Conservation (phyloP, 2,797 vertebrate species). For the Tinamus major region DNA sequence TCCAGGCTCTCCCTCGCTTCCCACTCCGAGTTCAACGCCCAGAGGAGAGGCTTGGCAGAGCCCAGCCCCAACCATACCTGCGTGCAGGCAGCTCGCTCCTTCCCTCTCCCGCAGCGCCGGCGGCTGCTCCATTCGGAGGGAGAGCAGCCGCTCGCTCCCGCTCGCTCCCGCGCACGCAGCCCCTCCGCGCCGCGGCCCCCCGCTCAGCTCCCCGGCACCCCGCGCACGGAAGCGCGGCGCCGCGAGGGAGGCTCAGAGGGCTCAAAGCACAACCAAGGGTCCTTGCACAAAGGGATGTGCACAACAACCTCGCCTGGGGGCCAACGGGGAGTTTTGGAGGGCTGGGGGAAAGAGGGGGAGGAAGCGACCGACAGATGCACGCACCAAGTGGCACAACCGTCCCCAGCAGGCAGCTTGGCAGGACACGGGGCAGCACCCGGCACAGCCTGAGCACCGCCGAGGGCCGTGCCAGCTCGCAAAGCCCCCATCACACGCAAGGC, state of each 20-base stretch:
- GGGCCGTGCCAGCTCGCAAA: background rate
- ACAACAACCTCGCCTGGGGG: background rate
- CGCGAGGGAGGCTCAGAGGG: conserved; percentile 26
- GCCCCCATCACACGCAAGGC: too few species aligned
- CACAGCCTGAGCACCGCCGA: too few species aligned
- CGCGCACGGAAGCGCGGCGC: conserved; percentile 10
- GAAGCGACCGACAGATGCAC: too few species aligned
- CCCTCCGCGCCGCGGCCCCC: background rate
- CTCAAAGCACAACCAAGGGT: too few species aligned
- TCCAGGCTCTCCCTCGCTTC: background rate
- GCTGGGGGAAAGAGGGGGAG: background rate
- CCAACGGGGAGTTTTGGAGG: background rate
- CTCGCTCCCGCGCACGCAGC: background rate
- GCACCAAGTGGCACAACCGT: background rate
- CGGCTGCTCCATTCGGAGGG: background rate
- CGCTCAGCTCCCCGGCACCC: conserved; percentile 33
- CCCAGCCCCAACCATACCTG: background rate
- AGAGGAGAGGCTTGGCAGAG: background rate
- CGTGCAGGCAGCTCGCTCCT: background rate
- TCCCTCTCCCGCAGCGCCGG: background rate
- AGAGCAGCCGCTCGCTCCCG: background rate
- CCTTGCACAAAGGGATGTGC: too few species aligned
- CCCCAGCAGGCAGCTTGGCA: too few species aligned
- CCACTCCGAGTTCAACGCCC: background rate
- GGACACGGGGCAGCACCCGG: too few species aligned